Conservation (phyloP, 2,888 invertebrate species). For the Uropetala carovei region DNA sequence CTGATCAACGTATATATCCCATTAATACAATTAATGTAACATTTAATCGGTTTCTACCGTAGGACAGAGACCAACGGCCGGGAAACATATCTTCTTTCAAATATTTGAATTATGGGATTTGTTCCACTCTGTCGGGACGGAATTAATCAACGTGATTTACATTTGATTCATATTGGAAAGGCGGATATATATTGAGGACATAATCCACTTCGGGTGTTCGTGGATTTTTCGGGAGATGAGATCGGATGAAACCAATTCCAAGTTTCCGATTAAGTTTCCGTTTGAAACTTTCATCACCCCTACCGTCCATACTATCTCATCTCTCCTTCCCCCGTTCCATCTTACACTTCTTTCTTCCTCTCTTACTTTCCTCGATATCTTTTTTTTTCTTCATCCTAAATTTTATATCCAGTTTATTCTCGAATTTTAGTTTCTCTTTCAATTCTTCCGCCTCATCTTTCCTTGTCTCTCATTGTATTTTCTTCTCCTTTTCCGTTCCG, state of each 20-base stretch:
- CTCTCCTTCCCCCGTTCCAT: not conserved
- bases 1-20: too few species aligned
- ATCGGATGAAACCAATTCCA: slow-evolving; percentile 57
- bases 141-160: slow-evolving; percentile 31
- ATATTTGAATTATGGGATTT: not conserved
- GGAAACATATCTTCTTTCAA: not conserved
- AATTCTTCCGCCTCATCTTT: too few species aligned
- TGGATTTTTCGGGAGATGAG: slow-evolving; percentile 38
- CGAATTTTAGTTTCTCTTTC: too few species aligned
- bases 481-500: too few species aligned
- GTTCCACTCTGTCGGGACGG: not conserved
- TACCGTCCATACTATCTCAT: not conserved
- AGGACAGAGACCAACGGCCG: too few species aligned
- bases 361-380: not conserved
- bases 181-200: slow-evolving; percentile 27
- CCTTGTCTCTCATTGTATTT: too few species aligned
- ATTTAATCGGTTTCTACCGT: too few species aligned
- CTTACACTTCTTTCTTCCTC: not conserved
- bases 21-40: too few species aligned
- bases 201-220: slow-evolving; percentile 31
- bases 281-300: slow-evolving; percentile 9
- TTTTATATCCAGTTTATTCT: not conserved
- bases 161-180: slow-evolving; percentile 39
- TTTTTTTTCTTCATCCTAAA: not conserved
- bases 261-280: slow-evolving; percentile 56